Evolutionary conservation across 2,888 invertebrate species (phyloP).

Genomic region (Therioaphis trifolii): DNA sequence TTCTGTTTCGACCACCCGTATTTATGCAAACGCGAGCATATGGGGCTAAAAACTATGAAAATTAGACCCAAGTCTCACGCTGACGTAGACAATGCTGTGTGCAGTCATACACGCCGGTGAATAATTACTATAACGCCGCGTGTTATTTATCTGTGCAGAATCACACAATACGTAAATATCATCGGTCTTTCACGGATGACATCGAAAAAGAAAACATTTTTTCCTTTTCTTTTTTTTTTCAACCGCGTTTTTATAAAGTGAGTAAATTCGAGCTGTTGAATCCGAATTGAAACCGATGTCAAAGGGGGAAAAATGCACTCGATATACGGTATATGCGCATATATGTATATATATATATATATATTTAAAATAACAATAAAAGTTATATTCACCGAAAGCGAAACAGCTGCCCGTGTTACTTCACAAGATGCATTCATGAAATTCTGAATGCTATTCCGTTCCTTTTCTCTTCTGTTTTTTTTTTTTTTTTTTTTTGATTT

Average conservation of each 20-base stretch:
- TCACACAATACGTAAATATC: too few relatives aligned
- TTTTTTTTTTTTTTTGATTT: neutral
- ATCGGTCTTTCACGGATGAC: too few relatives aligned
- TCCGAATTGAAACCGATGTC: constrained; percentile 20
- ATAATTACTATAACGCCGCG: too few relatives aligned
- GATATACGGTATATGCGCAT: too few relatives aligned
- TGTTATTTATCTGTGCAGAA: too few relatives aligned
- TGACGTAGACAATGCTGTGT: too few relatives aligned
- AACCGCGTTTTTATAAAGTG: neutral
- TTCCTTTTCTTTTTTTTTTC: too few relatives aligned
- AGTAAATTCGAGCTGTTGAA: neutral
- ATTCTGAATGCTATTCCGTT: constrained; percentile 35
- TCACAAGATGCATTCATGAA: constrained; percentile 44
- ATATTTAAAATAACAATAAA: constrained; percentile 49
- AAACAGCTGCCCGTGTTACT: constrained; percentile 41
- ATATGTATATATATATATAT: constrained; percentile 20
- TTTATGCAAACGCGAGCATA: too few relatives aligned
- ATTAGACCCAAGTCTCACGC: too few relatives aligned
- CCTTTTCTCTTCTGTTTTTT: neutral
- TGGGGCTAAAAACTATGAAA: too few relatives aligned
- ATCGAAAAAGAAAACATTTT: constrained; percentile 6
- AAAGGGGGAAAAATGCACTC: neutral
- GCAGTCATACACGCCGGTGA: too few relatives aligned
- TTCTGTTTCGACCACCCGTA: too few relatives aligned
- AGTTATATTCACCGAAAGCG: constrained; percentile 40